A percentile compares a stretch with the other conserved stretches of the same genome.
Conservation (phyloP, 1,140 invertebrate genomes). For the Paralvinella palmiformis region DNA sequence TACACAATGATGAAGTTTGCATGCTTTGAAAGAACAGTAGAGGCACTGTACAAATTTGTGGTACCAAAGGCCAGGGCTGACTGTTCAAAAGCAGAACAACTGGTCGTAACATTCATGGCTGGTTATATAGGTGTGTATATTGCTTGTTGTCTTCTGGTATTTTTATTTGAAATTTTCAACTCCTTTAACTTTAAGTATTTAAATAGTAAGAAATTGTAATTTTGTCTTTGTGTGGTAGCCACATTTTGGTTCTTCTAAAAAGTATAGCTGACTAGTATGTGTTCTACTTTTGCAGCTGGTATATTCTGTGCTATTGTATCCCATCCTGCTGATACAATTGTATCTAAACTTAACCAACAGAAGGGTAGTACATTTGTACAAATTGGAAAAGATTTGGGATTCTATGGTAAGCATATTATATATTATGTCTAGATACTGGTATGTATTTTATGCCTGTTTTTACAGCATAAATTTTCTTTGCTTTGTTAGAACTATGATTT, state of each 20-base stretch:
- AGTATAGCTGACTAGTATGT: too few relatives aligned
- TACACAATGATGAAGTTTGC: slow-evolving; percentile 99
- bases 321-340: slow-evolving; percentile 97
- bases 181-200: neutral
- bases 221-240: too few relatives aligned
- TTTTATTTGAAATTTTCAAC: neutral
- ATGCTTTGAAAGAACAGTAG: slow-evolving; percentile 96
- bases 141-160: slow-evolving; percentile 1
- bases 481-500: neutral
- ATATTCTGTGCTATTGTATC: slow-evolving; percentile 99
- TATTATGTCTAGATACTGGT: neutral
- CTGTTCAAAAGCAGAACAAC: slow-evolving; percentile 88
- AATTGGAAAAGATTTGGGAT: slow-evolving; percentile 66
- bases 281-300: slow-evolving; percentile 62
- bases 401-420: slow-evolving; percentile 50
- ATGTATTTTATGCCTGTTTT: neutral
- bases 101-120: slow-evolving; percentile 73
- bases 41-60: slow-evolving; percentile 76
- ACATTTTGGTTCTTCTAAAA: too few relatives aligned
- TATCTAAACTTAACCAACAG: slow-evolving; percentile 96
- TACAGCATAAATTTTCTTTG: slow-evolving; percentile 11
- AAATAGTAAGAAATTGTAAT: too few relatives aligned
- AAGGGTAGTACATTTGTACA: slow-evolving; percentile 73
- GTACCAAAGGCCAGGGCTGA: slow-evolving; percentile 90
- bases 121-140: slow-evolving; percentile 87